Conservation (phyloP, 2,888 invertebrate genomes). For the Scaptomyza caliginosa region DNA sequence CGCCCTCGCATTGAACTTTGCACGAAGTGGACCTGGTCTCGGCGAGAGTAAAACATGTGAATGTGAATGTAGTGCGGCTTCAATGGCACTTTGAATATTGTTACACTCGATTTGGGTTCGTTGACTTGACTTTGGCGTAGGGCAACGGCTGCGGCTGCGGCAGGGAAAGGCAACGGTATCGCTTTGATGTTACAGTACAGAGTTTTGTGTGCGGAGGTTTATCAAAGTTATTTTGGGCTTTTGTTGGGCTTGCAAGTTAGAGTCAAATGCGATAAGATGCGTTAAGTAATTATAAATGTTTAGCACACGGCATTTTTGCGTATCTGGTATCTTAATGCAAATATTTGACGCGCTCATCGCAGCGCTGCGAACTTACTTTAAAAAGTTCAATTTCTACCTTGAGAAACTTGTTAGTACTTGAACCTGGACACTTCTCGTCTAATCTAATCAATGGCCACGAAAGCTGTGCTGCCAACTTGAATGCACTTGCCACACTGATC, state of each 20-base stretch:
- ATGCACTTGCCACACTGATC: conserved; percentile 51
- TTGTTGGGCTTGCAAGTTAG: conserved; percentile 62
- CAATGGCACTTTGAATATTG: conserved; percentile 78
- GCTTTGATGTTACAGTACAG: conserved; percentile 60
- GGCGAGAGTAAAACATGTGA: conserved; percentile 57
- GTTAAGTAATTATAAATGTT: conserved; percentile 80
- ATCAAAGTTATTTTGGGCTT: conserved; percentile 70
- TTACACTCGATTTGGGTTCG: conserved; percentile 74
- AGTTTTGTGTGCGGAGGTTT: conserved; percentile 25
- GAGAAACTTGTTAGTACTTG: conserved; percentile 17
- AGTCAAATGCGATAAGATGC: conserved; percentile 61
- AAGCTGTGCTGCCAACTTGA: conserved; percentile 37
- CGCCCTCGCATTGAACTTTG: conserved; percentile 65
- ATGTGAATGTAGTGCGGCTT: conserved; percentile 52
- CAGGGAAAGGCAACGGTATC: conserved; percentile 13
- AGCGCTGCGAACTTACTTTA: conserved; percentile 54
- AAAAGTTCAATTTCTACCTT: conserved; percentile 26
- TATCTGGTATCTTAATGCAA: conserved; percentile 78
- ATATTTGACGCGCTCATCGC: conserved; percentile 75
- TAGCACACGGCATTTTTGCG: conserved; percentile 35
- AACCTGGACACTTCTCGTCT: conserved; percentile 37
- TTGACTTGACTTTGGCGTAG: conserved; percentile 64
- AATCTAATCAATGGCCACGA: conserved; percentile 67
- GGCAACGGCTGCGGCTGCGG: conserved; percentile 22
- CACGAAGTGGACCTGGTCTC: conserved; percentile 62